Evolutionary conservation across 2,113 vertebrate species (phyloP).

Genomic region (Danio rerio): DNA sequence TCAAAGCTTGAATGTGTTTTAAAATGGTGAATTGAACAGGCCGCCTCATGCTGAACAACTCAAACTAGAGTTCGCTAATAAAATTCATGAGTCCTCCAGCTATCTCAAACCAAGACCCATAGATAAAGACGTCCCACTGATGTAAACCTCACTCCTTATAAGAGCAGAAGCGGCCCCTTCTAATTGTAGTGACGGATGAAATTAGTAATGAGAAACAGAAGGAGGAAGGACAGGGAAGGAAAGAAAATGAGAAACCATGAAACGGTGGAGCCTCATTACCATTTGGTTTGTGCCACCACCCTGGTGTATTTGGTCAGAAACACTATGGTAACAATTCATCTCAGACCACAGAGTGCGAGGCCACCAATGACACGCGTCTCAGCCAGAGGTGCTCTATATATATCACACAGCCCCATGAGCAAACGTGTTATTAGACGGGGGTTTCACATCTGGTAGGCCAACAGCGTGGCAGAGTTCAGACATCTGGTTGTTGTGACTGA

Average conservation of each 20-base stretch:
- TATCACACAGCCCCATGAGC: conserved; percentile 33
- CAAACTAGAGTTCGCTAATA: not conserved
- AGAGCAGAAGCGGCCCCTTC: conserved; percentile 9
- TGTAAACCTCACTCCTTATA: conserved; percentile 27
- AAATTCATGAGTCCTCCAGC: not conserved
- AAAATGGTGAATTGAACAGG: conserved; percentile 10
- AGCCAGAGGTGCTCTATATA: conserved; percentile 53
- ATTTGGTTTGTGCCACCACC: conserved; percentile 42
- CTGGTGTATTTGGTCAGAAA: conserved; percentile 46
- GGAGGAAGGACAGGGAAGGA: conserved; percentile 11
- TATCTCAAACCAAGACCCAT: conserved; percentile 5
- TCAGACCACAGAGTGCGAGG: conserved; percentile 46
- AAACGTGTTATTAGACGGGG: conserved; percentile 50
- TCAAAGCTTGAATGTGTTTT: conserved; percentile 22
- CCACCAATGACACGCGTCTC: conserved; percentile 49
- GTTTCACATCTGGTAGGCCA: conserved; percentile 38
- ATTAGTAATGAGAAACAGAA: conserved; percentile 54
- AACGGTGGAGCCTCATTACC: not conserved
- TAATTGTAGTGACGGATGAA: conserved; percentile 30
- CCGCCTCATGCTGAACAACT: not conserved
- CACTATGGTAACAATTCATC: conserved; percentile 45
- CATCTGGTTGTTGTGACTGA: conserved; percentile 23
- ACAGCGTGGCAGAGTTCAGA: conserved; percentile 36
- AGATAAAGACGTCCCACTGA: conserved; percentile 26
- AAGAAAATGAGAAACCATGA: conserved; percentile 35